A percentile compares a stretch with the other conserved stretches of the same genome.
phyloP scores from a whole-genome alignment of 1,140 invertebrate species.

The Cyclargus thomasi region DNA sequence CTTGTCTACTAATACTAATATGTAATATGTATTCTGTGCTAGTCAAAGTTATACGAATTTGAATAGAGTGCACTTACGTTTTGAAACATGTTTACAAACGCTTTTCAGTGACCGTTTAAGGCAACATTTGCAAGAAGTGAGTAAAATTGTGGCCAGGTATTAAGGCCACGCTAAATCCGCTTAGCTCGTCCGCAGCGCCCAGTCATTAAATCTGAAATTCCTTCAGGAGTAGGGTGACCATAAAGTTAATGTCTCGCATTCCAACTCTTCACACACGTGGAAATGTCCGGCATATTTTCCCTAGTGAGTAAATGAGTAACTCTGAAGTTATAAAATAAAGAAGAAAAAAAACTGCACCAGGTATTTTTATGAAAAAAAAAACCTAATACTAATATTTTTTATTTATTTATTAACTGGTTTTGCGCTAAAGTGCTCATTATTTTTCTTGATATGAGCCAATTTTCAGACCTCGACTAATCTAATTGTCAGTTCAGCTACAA shows the following conservation, averaged over 20 bases:
- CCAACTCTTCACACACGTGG: background rate
- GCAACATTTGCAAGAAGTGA: background rate
- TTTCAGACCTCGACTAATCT: too few relatives aligned
- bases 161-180: constrained; percentile 34
- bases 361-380: too few relatives aligned
- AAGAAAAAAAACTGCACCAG: too few relatives aligned
- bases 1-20: too few relatives aligned
- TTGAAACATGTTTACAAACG: background rate
- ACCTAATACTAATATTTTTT: too few relatives aligned
- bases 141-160: background rate
- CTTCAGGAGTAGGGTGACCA: constrained; percentile 38
- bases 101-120: background rate
- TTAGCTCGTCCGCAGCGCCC: constrained; percentile 43
- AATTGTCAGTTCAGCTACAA: too few relatives aligned
- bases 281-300: too few relatives aligned
- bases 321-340: too few relatives aligned
- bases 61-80: background rate
- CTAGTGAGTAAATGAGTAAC: too few relatives aligned
- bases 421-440: too few relatives aligned
- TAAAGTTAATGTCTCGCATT: background rate
- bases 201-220: constrained; percentile 57
- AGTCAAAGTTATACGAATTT: background rate
- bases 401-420: too few relatives aligned
- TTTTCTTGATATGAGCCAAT: too few relatives aligned
- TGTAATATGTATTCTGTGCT: background rate